phyloP scores from a whole-genome alignment of 2,797 vertebrate genomes.

The Halcyon badia region DNA sequence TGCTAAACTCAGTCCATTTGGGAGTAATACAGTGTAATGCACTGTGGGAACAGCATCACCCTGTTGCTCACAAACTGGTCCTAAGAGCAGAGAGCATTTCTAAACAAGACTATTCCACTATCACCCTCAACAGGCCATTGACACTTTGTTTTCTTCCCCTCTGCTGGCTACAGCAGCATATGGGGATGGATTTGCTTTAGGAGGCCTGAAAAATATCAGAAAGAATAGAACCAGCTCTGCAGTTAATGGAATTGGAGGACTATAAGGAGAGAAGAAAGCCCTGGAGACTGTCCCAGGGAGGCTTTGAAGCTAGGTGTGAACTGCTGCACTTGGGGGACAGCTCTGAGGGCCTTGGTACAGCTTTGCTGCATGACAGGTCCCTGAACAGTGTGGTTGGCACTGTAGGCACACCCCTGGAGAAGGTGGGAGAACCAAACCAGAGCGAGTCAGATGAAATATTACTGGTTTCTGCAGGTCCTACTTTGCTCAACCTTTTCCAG shows the following conservation, averaged over 20 bases:
- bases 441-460: background rate
- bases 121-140: background rate
- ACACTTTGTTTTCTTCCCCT: background rate
- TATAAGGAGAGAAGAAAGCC: background rate
- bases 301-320: background rate
- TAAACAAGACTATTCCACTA: background rate
- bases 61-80: background rate
- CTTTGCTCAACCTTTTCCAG: background rate
- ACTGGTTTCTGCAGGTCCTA: background rate
- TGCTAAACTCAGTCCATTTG: background rate
- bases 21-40: background rate
- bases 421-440: background rate
- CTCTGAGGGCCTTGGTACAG: background rate
- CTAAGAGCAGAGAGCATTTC: background rate
- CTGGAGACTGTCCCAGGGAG: background rate
- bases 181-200: background rate
- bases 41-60: background rate
- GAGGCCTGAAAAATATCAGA: background rate
- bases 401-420: rapidly evolving
- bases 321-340: background rate
- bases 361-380: background rate
- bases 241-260: background rate
- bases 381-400: background rate
- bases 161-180: background rate
- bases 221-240: background rate